Base-by-base conservation (phyloP, 2,888 invertebrate species). In the Hirtodrosophila confusa region DNA sequence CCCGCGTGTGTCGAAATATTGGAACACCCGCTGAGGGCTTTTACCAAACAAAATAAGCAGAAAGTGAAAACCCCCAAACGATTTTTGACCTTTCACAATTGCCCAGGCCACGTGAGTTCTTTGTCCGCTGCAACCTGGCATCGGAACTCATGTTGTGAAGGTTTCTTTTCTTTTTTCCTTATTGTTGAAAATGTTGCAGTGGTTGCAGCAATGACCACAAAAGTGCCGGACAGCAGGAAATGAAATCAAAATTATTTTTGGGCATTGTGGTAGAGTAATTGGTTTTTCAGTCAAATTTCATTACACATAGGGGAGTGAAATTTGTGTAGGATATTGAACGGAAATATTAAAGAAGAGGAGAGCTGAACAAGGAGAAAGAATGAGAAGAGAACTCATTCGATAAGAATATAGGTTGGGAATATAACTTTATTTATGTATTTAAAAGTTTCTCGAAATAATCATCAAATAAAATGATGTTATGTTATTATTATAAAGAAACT, bases 161-260 rank as follows among this genome's bases (percentile, higher is more conserved):
- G 55, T 66, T 47, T 47, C 35, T 40, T 50, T 47, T 50, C 45
- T 29, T 33, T 61, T 40, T 11, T 51, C 33, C 40, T 45, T 41
- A 24, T 64, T 78, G 51, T 61, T 69, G 60, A 51, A 60, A 61
- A 65, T 73, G 66, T 63, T 63, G 82, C 75, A 66, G 69, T 78
- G 85, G 66, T 65, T 65, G 65, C 71, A 10, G 56, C 51, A 39
- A 41, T 74, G 74, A 80, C 80, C 80, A 87, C 80, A 80, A 85
- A 80, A 74, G 77, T 68, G 79, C 55, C 51, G 67, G 41, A 62
- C 47, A 51, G 62, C 73, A 74, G 84, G 80, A 63, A 73, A 80
- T 61, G 69, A 80, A 80, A 87, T 80, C 80, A 73, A 80, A 80
- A 85, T 87, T 78, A 80, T 80, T 87, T 80, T 85, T 63, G 75